These are phyloP conservation scores for Eira barbara DNA, from an alignment of 2,113 vertebrate species.

Conservation along the genomic window DNA sequence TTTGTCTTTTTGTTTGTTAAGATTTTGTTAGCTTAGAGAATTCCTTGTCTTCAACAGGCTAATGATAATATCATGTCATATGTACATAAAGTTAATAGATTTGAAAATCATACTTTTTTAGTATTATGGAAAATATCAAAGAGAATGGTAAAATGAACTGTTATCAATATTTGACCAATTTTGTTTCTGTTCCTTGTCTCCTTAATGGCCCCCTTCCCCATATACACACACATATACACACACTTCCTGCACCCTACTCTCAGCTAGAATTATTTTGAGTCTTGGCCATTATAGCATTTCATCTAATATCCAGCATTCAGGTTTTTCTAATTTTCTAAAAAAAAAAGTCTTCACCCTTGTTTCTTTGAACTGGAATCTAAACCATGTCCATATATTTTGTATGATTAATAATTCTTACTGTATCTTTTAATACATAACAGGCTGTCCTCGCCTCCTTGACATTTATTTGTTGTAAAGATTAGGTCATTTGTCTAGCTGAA, in stretches of 20 bases:
- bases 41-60: slow-evolving; percentile 86
- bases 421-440: not conserved
- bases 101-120: not conserved
- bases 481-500: not conserved
- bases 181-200: not conserved
- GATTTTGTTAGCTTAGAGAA: slow-evolving; percentile 92
- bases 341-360: not conserved
- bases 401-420: not conserved
- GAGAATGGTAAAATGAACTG: not conserved
- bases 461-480: not conserved
- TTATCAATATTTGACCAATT: not conserved
- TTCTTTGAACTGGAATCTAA: not conserved
- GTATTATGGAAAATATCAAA: not conserved
- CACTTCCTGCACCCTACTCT: not conserved
- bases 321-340: not conserved
- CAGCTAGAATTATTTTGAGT: not conserved
- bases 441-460: not conserved
- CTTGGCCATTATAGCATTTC: not conserved
- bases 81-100: not conserved
- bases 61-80: slow-evolving; percentile 87
- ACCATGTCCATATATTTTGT: not conserved
- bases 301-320: not conserved
- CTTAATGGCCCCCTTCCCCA: not conserved
- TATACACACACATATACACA: not conserved
- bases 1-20: slow-evolving; percentile 63